Evolutionary conservation across 2,888 invertebrate genomes (phyloP).

Genomic region (Chaetogeoica ovagalla): DNA sequence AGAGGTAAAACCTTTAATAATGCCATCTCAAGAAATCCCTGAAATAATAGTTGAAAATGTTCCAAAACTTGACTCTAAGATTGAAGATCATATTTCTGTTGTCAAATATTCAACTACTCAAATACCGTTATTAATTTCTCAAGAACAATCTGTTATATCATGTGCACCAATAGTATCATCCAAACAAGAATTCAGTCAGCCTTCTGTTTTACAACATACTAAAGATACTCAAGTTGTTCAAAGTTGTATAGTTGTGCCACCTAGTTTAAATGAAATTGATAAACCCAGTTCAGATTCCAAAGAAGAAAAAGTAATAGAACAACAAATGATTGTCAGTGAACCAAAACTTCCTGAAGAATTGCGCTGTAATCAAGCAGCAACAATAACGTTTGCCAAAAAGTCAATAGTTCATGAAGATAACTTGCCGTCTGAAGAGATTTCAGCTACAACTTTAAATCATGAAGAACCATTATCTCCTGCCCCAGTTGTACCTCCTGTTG

Average conservation of each 20-base stretch:
- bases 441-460: not conserved
- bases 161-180: conserved; percentile 7
- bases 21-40: conserved; percentile 29
- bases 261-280: conserved; percentile 8
- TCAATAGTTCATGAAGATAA: conserved; percentile 15
- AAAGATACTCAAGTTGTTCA: conserved; percentile 41
- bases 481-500: not conserved
- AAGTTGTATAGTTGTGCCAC: conserved; percentile 33
- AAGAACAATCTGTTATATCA: conserved; percentile 45
- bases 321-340: not conserved
- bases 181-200: conserved; percentile 35
- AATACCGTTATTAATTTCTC: conserved; percentile 17
- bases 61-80: conserved; percentile 18
- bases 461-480: conserved; percentile 12
- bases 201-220: conserved; percentile 44
- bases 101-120: conserved; percentile 45
- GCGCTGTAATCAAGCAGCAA: conserved; percentile 17
- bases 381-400: conserved; percentile 47
- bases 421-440: not conserved
- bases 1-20: conserved; percentile 24
- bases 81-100: conserved; percentile 46
- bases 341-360: conserved; percentile 14
- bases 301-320: conserved; percentile 8
- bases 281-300: not conserved
- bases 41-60: not conserved